phyloP scores from a whole-genome alignment of 2,888 invertebrate genomes.

The Scaptomyza flava region DNA sequence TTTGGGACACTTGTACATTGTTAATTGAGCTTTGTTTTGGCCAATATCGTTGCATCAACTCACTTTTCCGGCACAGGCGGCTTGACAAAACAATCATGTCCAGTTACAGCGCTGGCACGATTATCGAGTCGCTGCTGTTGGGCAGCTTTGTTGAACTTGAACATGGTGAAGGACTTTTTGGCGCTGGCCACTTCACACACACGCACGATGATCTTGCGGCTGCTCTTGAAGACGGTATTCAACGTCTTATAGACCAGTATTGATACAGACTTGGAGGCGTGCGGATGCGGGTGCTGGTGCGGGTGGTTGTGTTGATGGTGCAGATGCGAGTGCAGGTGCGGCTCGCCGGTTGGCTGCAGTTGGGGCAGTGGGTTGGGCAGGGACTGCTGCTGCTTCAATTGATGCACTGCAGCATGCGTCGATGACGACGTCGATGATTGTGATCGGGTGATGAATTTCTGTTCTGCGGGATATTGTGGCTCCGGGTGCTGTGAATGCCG shows the following conservation, averaged over 20 bases:
- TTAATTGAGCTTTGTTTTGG: background rate
- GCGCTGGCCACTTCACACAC: constrained; percentile 85
- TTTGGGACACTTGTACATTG: constrained; percentile 19
- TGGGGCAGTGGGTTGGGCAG: constrained; percentile 76
- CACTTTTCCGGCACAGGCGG: constrained; percentile 86
- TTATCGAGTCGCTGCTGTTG: constrained; percentile 80
- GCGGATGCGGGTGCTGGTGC: constrained; percentile 35
- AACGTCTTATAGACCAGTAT: constrained; percentile 84
- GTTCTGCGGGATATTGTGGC: constrained; percentile 41
- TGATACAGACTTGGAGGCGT: constrained; percentile 83
- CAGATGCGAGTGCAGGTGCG: constrained; percentile 35
- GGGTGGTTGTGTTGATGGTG: constrained; percentile 58
- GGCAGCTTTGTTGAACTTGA: constrained; percentile 86
- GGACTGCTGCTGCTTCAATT: constrained; percentile 81
- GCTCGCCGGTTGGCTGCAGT: constrained; percentile 38
- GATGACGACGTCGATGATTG: constrained; percentile 81
- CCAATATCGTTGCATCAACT: constrained; percentile 63
- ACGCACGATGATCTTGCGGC: constrained; percentile 84
- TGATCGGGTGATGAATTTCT: constrained; percentile 81
- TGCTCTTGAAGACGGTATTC: constrained; percentile 85
- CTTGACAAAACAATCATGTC: constrained; percentile 92
- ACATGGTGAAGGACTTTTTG: constrained; percentile 87
- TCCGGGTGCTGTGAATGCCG: constrained; percentile 42
- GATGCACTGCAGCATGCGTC: constrained; percentile 75
- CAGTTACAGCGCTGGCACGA: constrained; percentile 90